Percentiles rank a stretch among this genome's conserved stretches.
These are phyloP conservation scores for Tribolium castaneum DNA, from an alignment of 1,140 invertebrate genomes.

Conservation along the genomic window DNA sequence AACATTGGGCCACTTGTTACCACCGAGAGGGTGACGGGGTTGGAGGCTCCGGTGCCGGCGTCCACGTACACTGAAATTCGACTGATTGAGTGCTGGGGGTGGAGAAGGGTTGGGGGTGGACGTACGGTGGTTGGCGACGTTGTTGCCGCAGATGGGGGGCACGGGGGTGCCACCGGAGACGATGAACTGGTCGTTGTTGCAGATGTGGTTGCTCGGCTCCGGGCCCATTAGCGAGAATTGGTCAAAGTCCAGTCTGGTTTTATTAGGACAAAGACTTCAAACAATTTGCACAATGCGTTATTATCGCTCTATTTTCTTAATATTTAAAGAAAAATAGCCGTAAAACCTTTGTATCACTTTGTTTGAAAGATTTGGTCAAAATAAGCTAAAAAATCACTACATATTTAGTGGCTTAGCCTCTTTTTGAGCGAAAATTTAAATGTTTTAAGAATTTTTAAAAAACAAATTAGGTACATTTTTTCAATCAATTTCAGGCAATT, in stretches of 20 bases:
- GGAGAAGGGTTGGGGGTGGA: background rate
- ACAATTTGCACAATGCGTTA: no score
- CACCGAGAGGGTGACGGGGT: conserved; percentile 81
- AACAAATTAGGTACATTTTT: no score
- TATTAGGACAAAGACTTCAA: no score
- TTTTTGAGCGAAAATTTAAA: no score
- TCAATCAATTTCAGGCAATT: no score
- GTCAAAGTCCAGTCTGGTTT: conserved; percentile 81
- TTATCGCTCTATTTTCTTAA: no score
- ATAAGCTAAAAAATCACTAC: no score
- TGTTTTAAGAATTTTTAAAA: no score
- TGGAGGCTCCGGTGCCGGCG: conserved; percentile 77
- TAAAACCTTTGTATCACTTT: no score
- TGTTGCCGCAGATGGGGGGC: conserved; percentile 83
- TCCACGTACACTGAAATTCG: conserved; percentile 82
- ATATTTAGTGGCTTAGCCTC: no score
- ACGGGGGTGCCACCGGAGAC: conserved; percentile 84
- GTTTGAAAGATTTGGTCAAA: no score
- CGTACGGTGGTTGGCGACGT: conserved; percentile 85
- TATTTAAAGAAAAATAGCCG: no score
- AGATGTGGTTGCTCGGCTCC: conserved; percentile 79
- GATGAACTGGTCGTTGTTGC: conserved; percentile 86
- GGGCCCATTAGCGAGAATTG: conserved; percentile 79
- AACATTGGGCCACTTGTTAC: conserved; percentile 82
- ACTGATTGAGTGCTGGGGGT: background rate